Percentiles rank a stretch among this genome's conserved stretches.
These are phyloP conservation scores for Mareca penelope DNA, from an alignment of 2,797 vertebrate genomes.

Conservation along the genomic window DNA sequence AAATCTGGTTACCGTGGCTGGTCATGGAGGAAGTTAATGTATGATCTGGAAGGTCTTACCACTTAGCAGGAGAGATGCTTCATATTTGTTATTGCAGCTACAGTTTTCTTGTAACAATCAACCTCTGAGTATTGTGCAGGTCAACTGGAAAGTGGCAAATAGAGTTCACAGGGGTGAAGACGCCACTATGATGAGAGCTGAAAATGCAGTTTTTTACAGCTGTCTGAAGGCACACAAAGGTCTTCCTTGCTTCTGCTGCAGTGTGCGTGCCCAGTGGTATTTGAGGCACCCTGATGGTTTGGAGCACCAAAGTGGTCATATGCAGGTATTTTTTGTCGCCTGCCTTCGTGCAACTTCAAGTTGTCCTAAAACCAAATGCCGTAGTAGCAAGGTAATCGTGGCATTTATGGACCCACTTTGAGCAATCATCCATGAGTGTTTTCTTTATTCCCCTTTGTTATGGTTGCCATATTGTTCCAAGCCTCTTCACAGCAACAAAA, in stretches of 20 bases:
- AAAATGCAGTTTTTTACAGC: background rate
- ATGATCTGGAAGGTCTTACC: background rate
- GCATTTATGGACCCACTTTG: background rate
- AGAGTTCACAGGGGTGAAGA: background rate
- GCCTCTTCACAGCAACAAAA: background rate
- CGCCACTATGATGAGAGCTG: background rate
- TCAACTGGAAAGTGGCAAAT: background rate
- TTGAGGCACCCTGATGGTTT: background rate
- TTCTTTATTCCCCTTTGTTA: background rate
- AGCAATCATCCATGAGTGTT: background rate
- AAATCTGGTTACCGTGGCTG: background rate
- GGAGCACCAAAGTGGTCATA: background rate
- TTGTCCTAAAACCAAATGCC: background rate
- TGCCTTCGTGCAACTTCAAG: background rate
- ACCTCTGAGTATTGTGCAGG: background rate
- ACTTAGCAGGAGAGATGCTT: background rate
- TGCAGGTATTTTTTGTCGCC: background rate
- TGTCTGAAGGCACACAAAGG: background rate
- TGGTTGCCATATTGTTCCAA: background rate
- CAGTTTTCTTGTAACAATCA: background rate
- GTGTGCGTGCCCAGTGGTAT: accelerated
- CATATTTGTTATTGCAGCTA: background rate
- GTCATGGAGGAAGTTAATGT: background rate
- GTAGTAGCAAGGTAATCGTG: accelerated
- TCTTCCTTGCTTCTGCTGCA: background rate